A percentile compares a stretch with the other conserved stretches of the same genome.
These are phyloP conservation scores for Meleagris gallopavo DNA, from an alignment of 2,113 vertebrate species.

Conservation along the genomic window DNA sequence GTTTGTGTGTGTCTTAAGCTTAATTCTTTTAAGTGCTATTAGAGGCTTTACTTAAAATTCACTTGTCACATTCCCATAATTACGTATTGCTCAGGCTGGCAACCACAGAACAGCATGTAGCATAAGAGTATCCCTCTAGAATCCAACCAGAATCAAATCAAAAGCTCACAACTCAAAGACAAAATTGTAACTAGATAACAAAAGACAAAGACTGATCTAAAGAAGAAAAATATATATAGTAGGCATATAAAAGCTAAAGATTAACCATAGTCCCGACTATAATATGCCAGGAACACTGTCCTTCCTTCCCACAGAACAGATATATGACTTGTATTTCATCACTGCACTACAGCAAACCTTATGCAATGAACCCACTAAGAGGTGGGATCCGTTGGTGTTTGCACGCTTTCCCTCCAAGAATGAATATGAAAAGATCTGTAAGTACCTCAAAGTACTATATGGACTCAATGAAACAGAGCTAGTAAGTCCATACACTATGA, in stretches of 20 bases:
- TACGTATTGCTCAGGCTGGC: neutral
- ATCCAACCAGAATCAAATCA: neutral
- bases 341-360: neutral
- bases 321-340: neutral
- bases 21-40: neutral
- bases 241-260: neutral
- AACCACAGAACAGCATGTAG: neutral
- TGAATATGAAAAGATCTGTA: neutral
- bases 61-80: neutral
- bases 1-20: neutral
- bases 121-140: neutral
- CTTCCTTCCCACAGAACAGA: neutral
- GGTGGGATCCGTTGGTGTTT: neutral
- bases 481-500: neutral
- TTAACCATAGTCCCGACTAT: neutral
- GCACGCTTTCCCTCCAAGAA: neutral
- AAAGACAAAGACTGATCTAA: neutral
- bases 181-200: neutral
- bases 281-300: neutral
- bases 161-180: neutral
- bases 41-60: neutral
- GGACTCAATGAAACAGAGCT: neutral
- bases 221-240: no score
- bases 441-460: neutral
- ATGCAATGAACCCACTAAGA: neutral